Conservation (phyloP, 2,113 vertebrate species). For the Parus major region DNA sequence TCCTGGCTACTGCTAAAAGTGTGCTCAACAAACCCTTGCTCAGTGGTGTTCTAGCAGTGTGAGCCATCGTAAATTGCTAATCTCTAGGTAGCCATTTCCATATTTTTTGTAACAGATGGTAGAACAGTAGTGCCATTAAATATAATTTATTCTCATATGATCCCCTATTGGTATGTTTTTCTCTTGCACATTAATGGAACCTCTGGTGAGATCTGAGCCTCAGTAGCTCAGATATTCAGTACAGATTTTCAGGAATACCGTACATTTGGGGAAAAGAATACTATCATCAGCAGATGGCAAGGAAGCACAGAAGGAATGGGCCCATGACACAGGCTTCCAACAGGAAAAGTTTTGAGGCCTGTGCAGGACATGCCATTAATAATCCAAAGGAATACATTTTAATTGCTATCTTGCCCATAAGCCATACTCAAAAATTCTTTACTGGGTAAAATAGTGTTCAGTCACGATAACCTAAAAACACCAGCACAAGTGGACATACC, state of each 20-base stretch:
- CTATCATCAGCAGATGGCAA: slow-evolving; percentile 13
- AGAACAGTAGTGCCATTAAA: slow-evolving; percentile 14
- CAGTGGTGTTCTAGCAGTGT: neutral
- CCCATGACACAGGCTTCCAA: neutral
- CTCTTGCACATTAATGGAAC: slow-evolving; percentile 19
- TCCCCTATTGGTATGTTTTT: neutral
- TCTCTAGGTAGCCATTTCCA: slow-evolving; percentile 8
- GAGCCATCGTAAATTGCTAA: slow-evolving; percentile 8
- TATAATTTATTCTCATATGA: slow-evolving; percentile 6
- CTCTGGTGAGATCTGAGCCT: neutral
- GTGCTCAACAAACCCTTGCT: neutral
- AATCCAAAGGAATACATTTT: neutral
- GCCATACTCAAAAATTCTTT: neutral
- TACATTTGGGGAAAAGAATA: neutral
- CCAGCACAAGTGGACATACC: neutral
- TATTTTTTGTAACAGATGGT: slow-evolving; percentile 31
- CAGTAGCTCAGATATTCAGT: neutral
- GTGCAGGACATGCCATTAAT: neutral
- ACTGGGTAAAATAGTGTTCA: neutral
- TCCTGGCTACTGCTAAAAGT: neutral
- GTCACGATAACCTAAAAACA: neutral
- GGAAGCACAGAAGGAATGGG: neutral
- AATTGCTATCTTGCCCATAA: neutral
- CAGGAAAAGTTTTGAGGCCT: neutral
- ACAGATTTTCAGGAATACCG: slow-evolving; percentile 1